Evolutionary conservation across 2,797 vertebrate species (phyloP).

Genomic region (Orestias chungarensis): DNA sequence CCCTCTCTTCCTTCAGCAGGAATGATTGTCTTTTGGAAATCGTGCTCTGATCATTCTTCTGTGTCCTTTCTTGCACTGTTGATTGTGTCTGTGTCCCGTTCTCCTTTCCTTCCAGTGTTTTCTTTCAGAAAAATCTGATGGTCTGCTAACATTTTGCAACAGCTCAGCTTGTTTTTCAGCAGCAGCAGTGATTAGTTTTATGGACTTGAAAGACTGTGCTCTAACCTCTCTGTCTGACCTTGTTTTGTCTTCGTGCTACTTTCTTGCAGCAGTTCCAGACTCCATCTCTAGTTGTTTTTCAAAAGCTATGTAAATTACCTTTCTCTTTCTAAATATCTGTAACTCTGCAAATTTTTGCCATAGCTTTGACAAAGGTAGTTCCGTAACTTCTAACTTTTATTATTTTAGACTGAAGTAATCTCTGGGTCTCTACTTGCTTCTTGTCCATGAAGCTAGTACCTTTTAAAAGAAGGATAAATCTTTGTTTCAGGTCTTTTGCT

Average conservation of each 20-base stretch:
- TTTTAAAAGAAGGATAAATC: constrained; percentile 18
- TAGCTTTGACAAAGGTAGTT: constrained; percentile 15
- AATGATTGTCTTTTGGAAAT: constrained; percentile 20
- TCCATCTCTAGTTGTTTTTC: constrained; percentile 26
- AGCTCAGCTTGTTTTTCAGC: constrained; percentile 67
- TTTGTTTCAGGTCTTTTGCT: constrained; percentile 58
- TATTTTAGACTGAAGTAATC: constrained; percentile 41
- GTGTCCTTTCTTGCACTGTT: constrained; percentile 24
- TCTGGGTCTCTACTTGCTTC: constrained; percentile 21
- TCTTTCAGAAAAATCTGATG: constrained; percentile 34
- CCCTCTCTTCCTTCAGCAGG: constrained; percentile 51
- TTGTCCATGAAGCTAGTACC: constrained; percentile 1
- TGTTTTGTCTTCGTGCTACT: constrained; percentile 37
- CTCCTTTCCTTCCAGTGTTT: constrained; percentile 60
- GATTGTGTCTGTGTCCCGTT: constrained; percentile 46
- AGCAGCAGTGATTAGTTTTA: constrained; percentile 44
- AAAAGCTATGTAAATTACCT: constrained; percentile 16
- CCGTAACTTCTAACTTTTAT: constrained; percentile 33
- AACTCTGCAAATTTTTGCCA: constrained; percentile 28
- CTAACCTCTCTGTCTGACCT: constrained; percentile 37
- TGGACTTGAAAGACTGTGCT: constrained; percentile 31
- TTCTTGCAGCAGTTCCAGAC: constrained; percentile 40
- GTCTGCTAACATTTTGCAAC: constrained; percentile 46
- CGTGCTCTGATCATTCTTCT: constrained; percentile 49
- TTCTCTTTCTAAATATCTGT: constrained; percentile 23